Conservation (phyloP, 1,140 invertebrate genomes). For the Diorhabda elongata region DNA sequence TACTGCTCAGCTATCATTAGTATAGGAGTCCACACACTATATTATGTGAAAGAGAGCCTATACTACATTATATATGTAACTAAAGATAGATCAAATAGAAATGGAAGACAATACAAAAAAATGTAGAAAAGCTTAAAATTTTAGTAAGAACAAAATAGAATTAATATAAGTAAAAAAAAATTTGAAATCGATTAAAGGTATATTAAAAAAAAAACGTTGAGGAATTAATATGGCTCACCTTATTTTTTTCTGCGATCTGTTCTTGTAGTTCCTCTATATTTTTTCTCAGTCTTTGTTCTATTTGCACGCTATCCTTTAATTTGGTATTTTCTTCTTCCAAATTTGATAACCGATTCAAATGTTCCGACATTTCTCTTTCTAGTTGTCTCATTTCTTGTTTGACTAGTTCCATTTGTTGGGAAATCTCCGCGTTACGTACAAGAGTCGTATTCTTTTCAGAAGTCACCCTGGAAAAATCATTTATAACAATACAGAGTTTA, state of each 20-base stretch:
- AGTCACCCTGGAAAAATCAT: conserved; percentile 51
- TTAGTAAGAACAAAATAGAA: too few relatives aligned
- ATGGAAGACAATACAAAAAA: too few relatives aligned
- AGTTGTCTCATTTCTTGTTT: conserved; percentile 64
- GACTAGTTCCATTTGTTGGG: conserved; percentile 72
- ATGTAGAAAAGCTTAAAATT: too few relatives aligned
- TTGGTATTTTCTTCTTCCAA: conserved; percentile 52
- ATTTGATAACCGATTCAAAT: conserved; percentile 49
- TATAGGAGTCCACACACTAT: too few relatives aligned
- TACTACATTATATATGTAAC: too few relatives aligned
- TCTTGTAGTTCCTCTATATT: conserved; percentile 66
- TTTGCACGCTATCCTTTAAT: conserved; percentile 50
- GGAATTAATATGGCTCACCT: conserved; percentile 48
- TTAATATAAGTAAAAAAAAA: too few relatives aligned
- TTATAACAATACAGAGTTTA: background rate
- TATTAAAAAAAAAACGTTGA: too few relatives aligned
- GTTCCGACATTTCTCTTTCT: conserved; percentile 56
- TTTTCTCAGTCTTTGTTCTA: conserved; percentile 56
- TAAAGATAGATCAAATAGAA: too few relatives aligned
- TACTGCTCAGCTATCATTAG: too few relatives aligned
- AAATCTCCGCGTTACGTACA: conserved; percentile 77
- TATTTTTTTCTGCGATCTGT: conserved; percentile 75
- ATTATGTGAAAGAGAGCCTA: too few relatives aligned
- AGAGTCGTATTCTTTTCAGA: conserved; percentile 73
- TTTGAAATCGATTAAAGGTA: too few relatives aligned